Base-by-base conservation (phyloP, 2,113 vertebrate species). In the Sylvietta virens region DNA sequence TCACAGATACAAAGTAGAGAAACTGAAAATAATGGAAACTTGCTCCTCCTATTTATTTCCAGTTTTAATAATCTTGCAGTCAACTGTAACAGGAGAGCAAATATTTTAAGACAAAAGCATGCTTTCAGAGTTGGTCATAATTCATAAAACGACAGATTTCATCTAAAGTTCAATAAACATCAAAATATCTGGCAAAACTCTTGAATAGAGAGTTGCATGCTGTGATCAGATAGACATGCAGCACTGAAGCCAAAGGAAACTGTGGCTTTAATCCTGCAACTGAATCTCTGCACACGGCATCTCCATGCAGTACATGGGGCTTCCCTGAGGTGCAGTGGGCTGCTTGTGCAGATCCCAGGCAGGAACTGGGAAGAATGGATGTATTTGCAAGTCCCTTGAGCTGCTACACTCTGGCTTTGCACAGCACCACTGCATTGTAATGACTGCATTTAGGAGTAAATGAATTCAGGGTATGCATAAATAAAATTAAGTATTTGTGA, bases 211-310 rank as follows among this genome's bases (percentile, higher is more conserved):
- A 90, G 67, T 26, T 83, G 72, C 92, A 78, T 15, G 88, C 94
- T 94, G 91, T 14, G 5, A 91, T 93, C 76, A 80, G 81, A 79
- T 20, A 83, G 88, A 86, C 40, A 60, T 17, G 69, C 86, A 92
- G 94, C 94, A 88, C 82, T 45, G 76, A 85, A 93, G 92, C 92
- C 82, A 93, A 92, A 94, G 90, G 92, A 81, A 95, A 96, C 53
- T 90, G 90, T 92, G 94, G 93, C 93, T 86, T 71, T 40, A 88
- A 95, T 83, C 90, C 95, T 94, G 94, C 92, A 96, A 73, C 88
- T 94, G 90, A 86, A 93, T 95, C 87, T 94, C 82, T 94, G 88
- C 95, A 93, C 90, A 78, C 90, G 93, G 93, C 90, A 94, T 54
- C 74, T 90, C 81, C 90, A 81, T 74, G 88, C 95, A 93, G 64